Base-by-base conservation (phyloP, 2,113 vertebrate genomes). In the Elephantulus edwardii region DNA sequence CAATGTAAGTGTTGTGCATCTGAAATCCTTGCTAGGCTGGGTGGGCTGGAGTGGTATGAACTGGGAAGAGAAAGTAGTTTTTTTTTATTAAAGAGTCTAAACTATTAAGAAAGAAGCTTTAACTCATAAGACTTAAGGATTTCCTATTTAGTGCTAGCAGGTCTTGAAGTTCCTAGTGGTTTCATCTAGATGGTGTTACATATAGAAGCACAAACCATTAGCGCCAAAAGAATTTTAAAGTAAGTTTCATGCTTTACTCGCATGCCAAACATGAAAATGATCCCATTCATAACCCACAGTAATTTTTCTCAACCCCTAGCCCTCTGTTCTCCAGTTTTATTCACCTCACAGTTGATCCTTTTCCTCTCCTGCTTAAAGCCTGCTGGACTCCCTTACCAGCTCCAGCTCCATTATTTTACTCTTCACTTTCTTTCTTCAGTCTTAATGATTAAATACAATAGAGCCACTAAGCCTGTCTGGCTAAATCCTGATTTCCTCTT, bases 1-100 rank as follows among this genome's bases (percentile, higher is more conserved):
- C 83, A 97, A 97, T 79, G 99, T 99, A 97, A 98, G 99, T 98
- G 28, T 64, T 83, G 28, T 71, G 33, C 48, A 48, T 87, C 70
- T 74, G 30, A 60, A 50, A 86, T 80, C n/a, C 28, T 30, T 86
- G 24, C 26, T 14, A 50, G 16, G 12, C 28, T 12, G 71, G 14
- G 20, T 16, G 14, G 19, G 22, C 68, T 11, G 2, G 14, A 16
- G n/a, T 4, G 35, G 9, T 66, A 2, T 68, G 48, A 38, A 1
- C 13, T 70, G 26, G 48, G 24, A 66, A 44, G 7, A 17, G 52
- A 33, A 17, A 20, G 7, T 13, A 77, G 40, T 82, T 83, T 52
- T 40, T 91, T 92, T 81, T 60, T 54, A 91, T 28, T 54, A 40
- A 94, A 95, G 24, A 75, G 62, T 40, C 33, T 62, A 42, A 70